Evolutionary conservation across 1,140 invertebrate genomes (phyloP).

Genomic region (Alviniconcha marisindica): DNA sequence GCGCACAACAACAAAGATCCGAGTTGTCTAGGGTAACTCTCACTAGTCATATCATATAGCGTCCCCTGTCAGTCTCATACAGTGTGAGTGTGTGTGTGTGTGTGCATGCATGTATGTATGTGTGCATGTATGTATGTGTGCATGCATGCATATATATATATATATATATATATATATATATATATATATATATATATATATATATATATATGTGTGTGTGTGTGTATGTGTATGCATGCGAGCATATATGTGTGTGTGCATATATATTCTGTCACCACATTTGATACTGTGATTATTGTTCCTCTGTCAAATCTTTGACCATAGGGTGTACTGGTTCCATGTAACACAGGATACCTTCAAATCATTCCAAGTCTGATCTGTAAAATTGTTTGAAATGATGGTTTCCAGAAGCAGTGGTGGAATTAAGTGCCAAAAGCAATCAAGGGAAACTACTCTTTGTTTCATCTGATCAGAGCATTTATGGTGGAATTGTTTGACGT

Average conservation of each 20-base stretch:
- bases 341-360: not conserved
- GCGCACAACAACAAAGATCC: not conserved
- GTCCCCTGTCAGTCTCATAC: not conserved
- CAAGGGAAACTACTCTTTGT: too few relatives aligned
- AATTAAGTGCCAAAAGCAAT: too few relatives aligned
- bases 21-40: too few relatives aligned
- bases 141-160: constrained; percentile 18
- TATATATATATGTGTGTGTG: not conserved
- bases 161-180: constrained; percentile 11
- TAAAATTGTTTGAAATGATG: too few relatives aligned
- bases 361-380: too few relatives aligned
- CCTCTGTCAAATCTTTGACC: not conserved
- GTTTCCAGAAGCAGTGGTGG: too few relatives aligned
- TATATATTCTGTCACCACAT: too few relatives aligned
- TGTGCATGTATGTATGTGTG: constrained; percentile 5
- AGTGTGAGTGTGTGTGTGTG: not conserved
- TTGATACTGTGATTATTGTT: too few relatives aligned
- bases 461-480: too few relatives aligned
- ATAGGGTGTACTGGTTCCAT: not conserved
- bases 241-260: not conserved
- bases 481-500: too few relatives aligned
- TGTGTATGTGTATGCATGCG: not conserved
- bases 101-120: constrained; percentile 27
- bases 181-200: constrained; percentile 20
- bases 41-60: too few relatives aligned